Conservation (phyloP, 2,888 invertebrate species). For the Cylloceria caligata region DNA sequence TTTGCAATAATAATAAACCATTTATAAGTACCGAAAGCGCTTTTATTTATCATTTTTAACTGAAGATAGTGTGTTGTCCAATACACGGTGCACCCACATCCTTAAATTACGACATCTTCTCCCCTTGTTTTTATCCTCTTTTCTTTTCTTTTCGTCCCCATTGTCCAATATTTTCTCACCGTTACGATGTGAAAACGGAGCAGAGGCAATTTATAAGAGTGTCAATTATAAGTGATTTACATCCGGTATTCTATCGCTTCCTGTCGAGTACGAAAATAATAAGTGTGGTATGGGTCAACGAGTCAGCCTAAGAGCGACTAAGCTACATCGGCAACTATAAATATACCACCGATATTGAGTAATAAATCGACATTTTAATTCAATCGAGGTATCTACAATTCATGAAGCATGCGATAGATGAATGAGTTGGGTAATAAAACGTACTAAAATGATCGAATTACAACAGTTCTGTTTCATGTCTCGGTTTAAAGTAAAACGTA, state of each 20-base stretch:
- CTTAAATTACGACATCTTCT: conserved; percentile 47
- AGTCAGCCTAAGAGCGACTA: neutral
- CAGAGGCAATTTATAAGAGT: conserved; percentile 61
- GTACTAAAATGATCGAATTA: no score
- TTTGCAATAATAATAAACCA: no score
- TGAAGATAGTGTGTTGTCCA: no score
- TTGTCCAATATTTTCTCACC: conserved; percentile 49
- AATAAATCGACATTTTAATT: neutral
- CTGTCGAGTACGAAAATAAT: conserved; percentile 33
- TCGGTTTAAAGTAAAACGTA: no score
- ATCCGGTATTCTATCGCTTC: conserved; percentile 3
- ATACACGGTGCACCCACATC: no score
- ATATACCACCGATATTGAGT: neutral
- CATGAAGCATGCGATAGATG: no score
- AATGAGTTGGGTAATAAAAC: no score
- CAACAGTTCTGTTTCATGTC: no score
- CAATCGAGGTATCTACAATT: no score
- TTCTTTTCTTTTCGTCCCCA: conserved; percentile 29
- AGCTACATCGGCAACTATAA: neutral
- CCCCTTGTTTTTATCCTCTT: conserved; percentile 14
- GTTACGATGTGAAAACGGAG: conserved; percentile 62
- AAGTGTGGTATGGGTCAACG: neutral
- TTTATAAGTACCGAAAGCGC: no score
- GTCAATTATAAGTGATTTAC: conserved; percentile 69
- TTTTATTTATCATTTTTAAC: no score